Evolutionary conservation across 2,113 vertebrate species (phyloP).

Genomic region (Meleagris gallopavo): DNA sequence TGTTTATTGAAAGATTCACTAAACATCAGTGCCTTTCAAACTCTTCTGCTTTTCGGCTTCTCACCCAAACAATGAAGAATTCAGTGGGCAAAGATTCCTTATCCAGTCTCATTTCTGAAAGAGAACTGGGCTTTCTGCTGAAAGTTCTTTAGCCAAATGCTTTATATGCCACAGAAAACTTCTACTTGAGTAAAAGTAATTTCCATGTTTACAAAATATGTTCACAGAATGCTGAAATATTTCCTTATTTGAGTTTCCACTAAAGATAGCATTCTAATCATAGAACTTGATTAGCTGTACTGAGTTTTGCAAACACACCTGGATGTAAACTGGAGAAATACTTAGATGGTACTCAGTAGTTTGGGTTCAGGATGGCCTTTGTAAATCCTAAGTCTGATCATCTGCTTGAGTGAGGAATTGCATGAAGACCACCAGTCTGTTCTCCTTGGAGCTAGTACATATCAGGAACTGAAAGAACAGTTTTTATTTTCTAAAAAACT

Average conservation of each 20-base stretch:
- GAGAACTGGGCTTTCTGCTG: neutral
- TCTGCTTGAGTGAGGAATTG: neutral
- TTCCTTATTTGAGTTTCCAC: neutral
- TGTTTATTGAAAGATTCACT: neutral
- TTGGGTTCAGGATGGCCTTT: neutral
- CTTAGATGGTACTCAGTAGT: neutral
- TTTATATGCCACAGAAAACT: neutral
- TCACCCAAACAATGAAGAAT: neutral
- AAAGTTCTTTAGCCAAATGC: neutral
- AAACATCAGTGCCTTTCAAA: neutral
- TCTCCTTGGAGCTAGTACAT: neutral
- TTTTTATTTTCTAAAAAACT: neutral
- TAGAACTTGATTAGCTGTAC: neutral
- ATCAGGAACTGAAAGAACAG: neutral
- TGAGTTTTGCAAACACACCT: conserved; percentile 1
- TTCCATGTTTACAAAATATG: neutral
- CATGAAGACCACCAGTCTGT: neutral
- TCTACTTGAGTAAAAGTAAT: neutral
- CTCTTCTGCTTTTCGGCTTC: conserved; percentile 13
- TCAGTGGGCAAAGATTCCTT: neutral
- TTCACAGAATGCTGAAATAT: neutral
- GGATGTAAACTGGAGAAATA: neutral
- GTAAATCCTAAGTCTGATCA: neutral
- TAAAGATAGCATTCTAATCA: neutral
- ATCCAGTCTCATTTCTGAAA: neutral